Conservation (phyloP, 2,797 vertebrate genomes). For the Rhadinocentrus ornatus region DNA sequence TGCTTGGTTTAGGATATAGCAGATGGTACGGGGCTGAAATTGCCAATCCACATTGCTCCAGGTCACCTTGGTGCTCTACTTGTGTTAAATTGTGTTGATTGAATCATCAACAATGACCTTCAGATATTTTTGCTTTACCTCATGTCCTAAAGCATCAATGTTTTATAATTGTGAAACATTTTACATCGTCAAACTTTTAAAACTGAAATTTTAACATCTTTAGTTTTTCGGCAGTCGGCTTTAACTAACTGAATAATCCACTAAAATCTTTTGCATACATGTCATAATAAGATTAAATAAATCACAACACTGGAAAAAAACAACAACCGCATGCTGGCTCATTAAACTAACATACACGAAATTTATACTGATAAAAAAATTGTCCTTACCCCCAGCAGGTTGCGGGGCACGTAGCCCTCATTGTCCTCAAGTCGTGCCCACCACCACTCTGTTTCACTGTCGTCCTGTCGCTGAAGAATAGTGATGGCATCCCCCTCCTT, state of each 20-base stretch:
- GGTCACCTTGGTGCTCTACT: not conserved
- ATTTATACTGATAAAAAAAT: not conserved
- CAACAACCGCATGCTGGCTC: not conserved
- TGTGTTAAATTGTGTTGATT: not conserved
- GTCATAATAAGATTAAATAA: not conserved
- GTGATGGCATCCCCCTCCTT: conserved; percentile 93
- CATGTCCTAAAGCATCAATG: not conserved
- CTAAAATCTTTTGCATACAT: not conserved
- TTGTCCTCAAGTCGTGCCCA: conserved; percentile 94
- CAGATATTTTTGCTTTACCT: too few species aligned
- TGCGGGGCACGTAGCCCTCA: conserved; percentile 97
- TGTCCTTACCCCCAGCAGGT: conserved; percentile 78
- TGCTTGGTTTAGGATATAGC: not conserved
- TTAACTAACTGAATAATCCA: not conserved
- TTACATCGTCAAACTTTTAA: not conserved
- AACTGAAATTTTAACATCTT: not conserved
- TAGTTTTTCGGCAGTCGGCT: not conserved
- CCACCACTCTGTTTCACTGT: conserved; percentile 97
- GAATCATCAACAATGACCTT: too few species aligned
- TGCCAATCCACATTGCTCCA: too few species aligned
- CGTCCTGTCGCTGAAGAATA: conserved; percentile 91
- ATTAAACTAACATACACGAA: not conserved
- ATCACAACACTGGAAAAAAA: not conserved
- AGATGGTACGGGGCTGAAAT: not conserved
- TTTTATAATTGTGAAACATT: not conserved